phyloP scores from a whole-genome alignment of 2,113 vertebrate genomes.

The Ia io region DNA sequence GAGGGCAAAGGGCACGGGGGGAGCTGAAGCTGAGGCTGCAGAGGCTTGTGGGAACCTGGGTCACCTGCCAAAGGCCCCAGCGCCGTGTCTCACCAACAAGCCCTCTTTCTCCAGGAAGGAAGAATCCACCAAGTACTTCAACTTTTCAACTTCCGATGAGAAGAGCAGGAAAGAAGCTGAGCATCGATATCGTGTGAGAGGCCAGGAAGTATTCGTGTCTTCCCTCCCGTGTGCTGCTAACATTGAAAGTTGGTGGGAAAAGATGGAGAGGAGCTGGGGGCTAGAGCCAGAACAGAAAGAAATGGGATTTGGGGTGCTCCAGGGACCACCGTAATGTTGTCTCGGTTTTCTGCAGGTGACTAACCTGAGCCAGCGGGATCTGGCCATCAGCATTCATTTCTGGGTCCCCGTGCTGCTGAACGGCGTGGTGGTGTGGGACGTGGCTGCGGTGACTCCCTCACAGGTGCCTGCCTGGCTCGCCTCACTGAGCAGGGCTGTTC shows the following conservation, averaged over 20 bases:
- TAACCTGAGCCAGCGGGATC: slow-evolving; percentile 76
- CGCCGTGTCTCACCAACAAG: background rate
- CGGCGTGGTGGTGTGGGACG: slow-evolving; percentile 80
- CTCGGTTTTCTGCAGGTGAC: slow-evolving; percentile 77
- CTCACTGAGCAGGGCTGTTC: background rate
- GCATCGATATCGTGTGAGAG: slow-evolving; percentile 81
- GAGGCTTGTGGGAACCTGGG: background rate
- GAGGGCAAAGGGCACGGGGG: background rate
- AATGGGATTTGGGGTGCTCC: background rate
- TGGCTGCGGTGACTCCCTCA: slow-evolving; percentile 53
- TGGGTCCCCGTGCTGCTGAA: slow-evolving; percentile 81
- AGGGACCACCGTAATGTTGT: background rate
- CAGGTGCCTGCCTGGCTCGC: slow-evolving; percentile 75
- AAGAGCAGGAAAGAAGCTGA: slow-evolving; percentile 71
- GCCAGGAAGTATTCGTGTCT: background rate
- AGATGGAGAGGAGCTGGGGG: background rate
- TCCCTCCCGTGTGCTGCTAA: background rate
- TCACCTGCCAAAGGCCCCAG: background rate
- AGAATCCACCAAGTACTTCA: slow-evolving; percentile 82
- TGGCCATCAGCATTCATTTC: slow-evolving; percentile 80
- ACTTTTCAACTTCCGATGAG: slow-evolving; percentile 81
- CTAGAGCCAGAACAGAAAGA: background rate
- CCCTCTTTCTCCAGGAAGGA: slow-evolving; percentile 75
- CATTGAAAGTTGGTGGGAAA: background rate
- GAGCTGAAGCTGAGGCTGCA: background rate